Evolutionary conservation across 1,140 invertebrate genomes (phyloP), one percentile per base, ranked within the genome.

Genomic region (Brachionus koreanus): DNA sequence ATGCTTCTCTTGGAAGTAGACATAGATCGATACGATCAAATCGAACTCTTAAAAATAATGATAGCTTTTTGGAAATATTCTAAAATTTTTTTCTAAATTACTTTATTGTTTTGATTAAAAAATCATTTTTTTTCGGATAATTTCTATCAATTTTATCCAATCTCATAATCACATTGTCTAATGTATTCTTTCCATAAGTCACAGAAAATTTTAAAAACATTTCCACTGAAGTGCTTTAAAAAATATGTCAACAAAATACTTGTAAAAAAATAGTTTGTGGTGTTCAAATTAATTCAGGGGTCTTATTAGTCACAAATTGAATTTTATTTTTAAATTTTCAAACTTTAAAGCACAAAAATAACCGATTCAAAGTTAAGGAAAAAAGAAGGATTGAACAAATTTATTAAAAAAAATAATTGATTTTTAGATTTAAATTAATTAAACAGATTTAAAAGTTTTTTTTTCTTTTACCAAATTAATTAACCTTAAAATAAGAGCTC

Each of bases 201-300:
- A 79, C 23, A 13, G 76, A 79, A 37, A 79, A 57, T 79, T 57
- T 79, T 61, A 79, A 42, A 61, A 35, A 61, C 35, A 79, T 7
- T 4, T 37, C 76, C 6, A 61, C 12, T 33, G 61, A 13, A 49
- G 13, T 65, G 49, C 33, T 57, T 57, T 23, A 79, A 61, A 39
- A 43, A 65, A 57, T 16, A 39, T 43, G 19, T 43, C n/a, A n/a
- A n/a, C n/a, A n/a, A n/a, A n/a, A n/a, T n/a, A n/a, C n/a, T n/a
- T 35, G 10, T 3, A 67, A 67, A 35, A 12, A 67, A 67, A 35
- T 29, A 2, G 3, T 29, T 29, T 2, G 23, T 25, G 23, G 6
- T 67, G 10, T 25, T 67, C 63, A 13, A 46, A 46, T 2, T 46
- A 46, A 13, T 5, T 46, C n/a, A 46, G 5, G n/a, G 43, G 5